A percentile compares a stretch with the other conserved stretches of the same genome.
Conservation (phyloP, 1,140 invertebrate species). For the Metopolophium dirhodum region DNA sequence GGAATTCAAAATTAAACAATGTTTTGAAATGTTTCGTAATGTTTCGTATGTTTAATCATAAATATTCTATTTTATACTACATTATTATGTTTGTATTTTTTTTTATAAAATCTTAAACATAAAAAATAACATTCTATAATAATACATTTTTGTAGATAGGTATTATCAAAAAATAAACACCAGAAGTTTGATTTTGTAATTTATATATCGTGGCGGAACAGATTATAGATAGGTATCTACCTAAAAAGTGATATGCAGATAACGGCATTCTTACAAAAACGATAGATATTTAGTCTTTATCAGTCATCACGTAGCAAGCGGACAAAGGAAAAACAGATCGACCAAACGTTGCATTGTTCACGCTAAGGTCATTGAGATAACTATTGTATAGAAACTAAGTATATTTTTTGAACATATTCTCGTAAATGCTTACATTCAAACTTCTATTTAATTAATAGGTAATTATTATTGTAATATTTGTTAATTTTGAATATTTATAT, state of each 20-base stretch:
- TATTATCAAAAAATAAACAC: not conserved
- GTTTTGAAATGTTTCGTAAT: not conserved
- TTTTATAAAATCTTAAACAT: not conserved
- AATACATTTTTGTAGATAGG: not conserved
- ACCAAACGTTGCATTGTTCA: constrained; percentile 19
- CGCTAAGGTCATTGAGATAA: constrained; percentile 12
- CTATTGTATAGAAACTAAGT: not conserved
- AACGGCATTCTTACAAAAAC: constrained; percentile 40
- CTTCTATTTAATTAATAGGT: not conserved
- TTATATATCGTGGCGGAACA: not conserved
- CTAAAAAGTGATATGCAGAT: not conserved
- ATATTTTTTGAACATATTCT: not conserved
- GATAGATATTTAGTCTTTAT: constrained; percentile 20
- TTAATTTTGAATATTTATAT: not conserved
- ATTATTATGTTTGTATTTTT: not conserved
- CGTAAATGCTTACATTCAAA: not conserved
- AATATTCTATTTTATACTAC: not conserved
- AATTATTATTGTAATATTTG: not conserved
- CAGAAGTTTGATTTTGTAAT: not conserved
- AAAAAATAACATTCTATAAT: not conserved
- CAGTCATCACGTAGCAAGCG: constrained; percentile 15
- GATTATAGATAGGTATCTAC: not conserved
- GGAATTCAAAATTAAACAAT: too few species aligned
- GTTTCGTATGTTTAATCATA: not conserved
- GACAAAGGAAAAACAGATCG: constrained; percentile 41